Percentiles rank a stretch among this genome's conserved stretches.
Evolutionary conservation across 2,797 vertebrate species (phyloP).

Genomic region (Cynopterus sphinx): DNA sequence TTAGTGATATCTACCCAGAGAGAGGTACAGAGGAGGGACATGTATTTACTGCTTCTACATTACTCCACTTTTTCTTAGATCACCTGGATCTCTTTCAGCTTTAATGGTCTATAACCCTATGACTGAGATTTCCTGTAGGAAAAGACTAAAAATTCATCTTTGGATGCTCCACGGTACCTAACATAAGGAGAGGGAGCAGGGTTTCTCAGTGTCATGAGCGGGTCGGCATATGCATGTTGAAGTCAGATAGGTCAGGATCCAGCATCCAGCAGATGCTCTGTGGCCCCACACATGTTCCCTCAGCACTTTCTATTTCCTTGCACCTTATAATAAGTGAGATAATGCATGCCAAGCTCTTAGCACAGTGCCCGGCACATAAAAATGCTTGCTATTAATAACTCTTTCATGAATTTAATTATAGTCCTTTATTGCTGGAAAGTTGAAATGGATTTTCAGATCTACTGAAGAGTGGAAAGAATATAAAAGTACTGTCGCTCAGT

Average conservation of each 20-base stretch:
- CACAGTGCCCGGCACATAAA: neutral
- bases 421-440: conserved; percentile 25
- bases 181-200: neutral
- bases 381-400: neutral
- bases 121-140: neutral
- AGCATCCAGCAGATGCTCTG: neutral
- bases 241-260: neutral
- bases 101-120: neutral
- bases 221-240: neutral
- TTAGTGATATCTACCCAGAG: neutral
- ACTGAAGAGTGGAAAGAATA: neutral
- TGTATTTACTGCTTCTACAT: neutral
- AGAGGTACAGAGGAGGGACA: neutral
- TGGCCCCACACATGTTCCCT: neutral
- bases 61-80: neutral
- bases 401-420: neutral
- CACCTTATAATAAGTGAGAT: neutral
- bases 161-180: neutral
- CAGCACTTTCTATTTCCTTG: neutral
- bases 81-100: neutral
- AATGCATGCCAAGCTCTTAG: neutral
- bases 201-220: neutral
- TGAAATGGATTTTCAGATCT: neutral
- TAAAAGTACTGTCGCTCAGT: neutral
- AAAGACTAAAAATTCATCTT: neutral